Conservation (phyloP, 2,113 vertebrate genomes). For the Alouatta palliata region DNA sequence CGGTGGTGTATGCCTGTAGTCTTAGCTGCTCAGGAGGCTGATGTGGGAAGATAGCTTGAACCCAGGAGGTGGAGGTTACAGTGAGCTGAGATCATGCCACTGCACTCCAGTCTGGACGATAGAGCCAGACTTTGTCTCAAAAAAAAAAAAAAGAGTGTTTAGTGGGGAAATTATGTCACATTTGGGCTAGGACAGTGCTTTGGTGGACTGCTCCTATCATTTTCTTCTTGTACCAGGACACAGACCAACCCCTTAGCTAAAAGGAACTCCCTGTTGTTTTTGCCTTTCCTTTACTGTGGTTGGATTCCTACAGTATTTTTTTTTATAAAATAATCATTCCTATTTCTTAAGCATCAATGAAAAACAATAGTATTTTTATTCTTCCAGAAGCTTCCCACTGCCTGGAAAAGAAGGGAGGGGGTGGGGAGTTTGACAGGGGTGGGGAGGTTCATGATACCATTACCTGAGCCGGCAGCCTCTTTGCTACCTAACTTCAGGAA, state of each 20-base stretch:
- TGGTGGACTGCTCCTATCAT: neutral
- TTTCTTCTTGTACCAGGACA: neutral
- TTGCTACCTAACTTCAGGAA: neutral
- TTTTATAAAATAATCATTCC: neutral
- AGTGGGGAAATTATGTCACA: neutral
- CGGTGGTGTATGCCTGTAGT: too few relatives aligned
- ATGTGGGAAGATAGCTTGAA: too few relatives aligned
- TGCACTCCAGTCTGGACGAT: too few relatives aligned
- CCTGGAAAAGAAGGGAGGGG: neutral
- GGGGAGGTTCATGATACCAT: rapidly evolving
- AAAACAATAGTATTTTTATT: neutral
- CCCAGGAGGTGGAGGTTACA: too few relatives aligned
- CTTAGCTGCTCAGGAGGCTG: too few relatives aligned
- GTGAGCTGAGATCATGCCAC: too few relatives aligned
- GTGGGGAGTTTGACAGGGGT: neutral
- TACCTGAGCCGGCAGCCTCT: neutral
- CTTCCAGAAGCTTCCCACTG: neutral
- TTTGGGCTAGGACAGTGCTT: neutral
- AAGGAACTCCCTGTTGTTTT: neutral
- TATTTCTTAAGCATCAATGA: neutral
- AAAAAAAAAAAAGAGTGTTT: too few relatives aligned
- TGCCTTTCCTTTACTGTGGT: neutral
- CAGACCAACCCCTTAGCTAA: neutral
- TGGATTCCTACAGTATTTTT: neutral
- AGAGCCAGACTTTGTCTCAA: too few relatives aligned